A percentile compares a stretch with the other conserved stretches of the same genome.
phyloP scores from a whole-genome alignment of 2,888 invertebrate species.

The Drosophila anomelani region DNA sequence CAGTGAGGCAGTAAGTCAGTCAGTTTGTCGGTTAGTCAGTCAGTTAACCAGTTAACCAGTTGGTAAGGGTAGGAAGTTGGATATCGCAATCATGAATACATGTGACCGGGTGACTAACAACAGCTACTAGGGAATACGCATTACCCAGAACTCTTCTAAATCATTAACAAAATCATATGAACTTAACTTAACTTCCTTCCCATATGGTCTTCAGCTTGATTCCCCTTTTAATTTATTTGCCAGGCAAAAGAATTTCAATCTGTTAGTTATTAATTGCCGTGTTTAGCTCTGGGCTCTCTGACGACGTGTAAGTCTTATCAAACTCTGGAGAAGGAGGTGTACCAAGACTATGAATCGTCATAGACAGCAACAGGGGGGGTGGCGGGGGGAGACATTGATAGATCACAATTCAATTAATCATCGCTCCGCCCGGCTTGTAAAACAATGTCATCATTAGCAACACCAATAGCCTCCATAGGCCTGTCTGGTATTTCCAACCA shows the following conservation, averaged over 20 bases:
- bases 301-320: constrained; percentile 39
- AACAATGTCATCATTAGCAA: constrained; percentile 71
- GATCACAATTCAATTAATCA: constrained; percentile 72
- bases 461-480: constrained; percentile 46
- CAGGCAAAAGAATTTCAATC: constrained; percentile 35
- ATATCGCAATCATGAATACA: constrained; percentile 20
- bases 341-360: constrained; percentile 18
- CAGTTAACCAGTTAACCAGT: constrained; percentile 2
- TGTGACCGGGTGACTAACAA: constrained; percentile 25
- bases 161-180: not conserved
- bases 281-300: constrained; percentile 38
- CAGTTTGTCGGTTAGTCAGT: constrained; percentile 9
- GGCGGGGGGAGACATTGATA: constrained; percentile 54
- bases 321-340: not conserved
- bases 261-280: constrained; percentile 64
- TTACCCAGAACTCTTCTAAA: not conserved
- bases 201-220: not conserved
- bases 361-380: constrained; percentile 1
- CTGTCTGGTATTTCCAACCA: constrained; percentile 36
- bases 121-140: not conserved
- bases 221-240: not conserved
- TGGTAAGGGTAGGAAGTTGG: not conserved
- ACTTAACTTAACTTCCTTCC: too few species aligned
- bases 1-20: constrained; percentile 7
- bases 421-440: constrained; percentile 47